These are phyloP conservation scores for Syncerus caffer DNA, from an alignment of 2,797 vertebrate species.

Conservation along the genomic window DNA sequence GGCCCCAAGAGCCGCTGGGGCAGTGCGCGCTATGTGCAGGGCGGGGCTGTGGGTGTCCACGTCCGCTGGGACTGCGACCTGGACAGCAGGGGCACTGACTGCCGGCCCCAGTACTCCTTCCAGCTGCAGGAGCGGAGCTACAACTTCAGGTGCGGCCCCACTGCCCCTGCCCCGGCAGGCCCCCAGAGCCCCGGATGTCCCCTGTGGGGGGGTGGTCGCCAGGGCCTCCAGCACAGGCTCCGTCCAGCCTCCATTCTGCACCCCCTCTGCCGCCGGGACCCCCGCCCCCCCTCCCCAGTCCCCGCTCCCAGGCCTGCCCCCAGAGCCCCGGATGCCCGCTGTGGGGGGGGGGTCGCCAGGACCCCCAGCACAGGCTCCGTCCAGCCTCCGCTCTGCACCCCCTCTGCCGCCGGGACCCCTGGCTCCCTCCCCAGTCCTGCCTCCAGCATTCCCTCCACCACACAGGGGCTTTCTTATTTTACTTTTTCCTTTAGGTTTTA, in stretches of 20 bases:
- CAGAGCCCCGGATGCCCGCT: neutral
- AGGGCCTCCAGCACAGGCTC: neutral
- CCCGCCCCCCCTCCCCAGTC: no score
- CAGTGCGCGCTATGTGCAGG: slow-evolving; percentile 80
- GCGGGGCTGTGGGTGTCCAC: slow-evolving; percentile 87
- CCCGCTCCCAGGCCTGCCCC: no score
- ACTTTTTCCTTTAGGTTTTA: neutral
- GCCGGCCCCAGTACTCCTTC: slow-evolving; percentile 91
- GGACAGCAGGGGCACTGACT: slow-evolving; percentile 84
- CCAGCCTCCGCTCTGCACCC: accelerated
- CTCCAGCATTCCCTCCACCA: neutral
- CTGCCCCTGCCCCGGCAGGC: neutral
- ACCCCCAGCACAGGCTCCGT: neutral
- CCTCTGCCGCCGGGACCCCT: no score
- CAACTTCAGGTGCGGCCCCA: slow-evolving; percentile 90
- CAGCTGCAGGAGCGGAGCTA: slow-evolving; percentile 88
- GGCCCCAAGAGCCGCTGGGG: neutral
- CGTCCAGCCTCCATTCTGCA: accelerated
- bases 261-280: no score
- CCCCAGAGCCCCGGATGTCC: neutral
- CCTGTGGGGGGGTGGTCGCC: accelerated
- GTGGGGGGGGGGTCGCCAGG: accelerated
- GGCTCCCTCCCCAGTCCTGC: no score
- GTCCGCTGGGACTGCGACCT: slow-evolving; percentile 93
- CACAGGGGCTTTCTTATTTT: neutral